Percentiles rank a stretch among this genome's conserved stretches.
phyloP scores from a whole-genome alignment of 2,113 vertebrate species.

The Crotalus helleri region DNA sequence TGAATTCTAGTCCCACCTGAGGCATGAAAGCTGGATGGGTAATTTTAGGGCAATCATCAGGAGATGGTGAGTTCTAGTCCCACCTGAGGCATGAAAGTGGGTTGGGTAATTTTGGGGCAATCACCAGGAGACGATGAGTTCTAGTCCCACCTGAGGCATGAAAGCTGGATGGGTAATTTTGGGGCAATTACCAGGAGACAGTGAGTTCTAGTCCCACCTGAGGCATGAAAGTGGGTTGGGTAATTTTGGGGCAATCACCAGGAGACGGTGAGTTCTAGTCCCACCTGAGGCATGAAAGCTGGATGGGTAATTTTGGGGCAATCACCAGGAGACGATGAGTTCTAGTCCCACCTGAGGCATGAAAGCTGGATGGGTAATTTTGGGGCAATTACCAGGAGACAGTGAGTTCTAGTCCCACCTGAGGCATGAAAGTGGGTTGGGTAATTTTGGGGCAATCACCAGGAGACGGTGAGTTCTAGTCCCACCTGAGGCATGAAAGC shows the following conservation, averaged over 20 bases:
- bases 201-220: not conserved
- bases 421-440: not conserved
- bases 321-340: not conserved
- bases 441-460: not conserved
- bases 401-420: not conserved
- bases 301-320: not conserved
- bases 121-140: not conserved
- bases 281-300: not conserved
- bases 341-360: not conserved
- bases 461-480: not conserved
- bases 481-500: not conserved
- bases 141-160: not conserved
- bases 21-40: fast-evolving
- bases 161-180: not conserved
- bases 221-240: not conserved
- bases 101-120: not conserved
- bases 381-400: not conserved
- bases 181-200: not conserved
- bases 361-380: not conserved
- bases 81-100: not conserved
- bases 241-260: not conserved
- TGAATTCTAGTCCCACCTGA: not conserved
- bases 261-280: not conserved
- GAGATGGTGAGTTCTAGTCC: not conserved
- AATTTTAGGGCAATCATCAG: not conserved